Evolutionary conservation across 2,113 vertebrate genomes (phyloP).

Genomic region (Scopus umbretta): DNA sequence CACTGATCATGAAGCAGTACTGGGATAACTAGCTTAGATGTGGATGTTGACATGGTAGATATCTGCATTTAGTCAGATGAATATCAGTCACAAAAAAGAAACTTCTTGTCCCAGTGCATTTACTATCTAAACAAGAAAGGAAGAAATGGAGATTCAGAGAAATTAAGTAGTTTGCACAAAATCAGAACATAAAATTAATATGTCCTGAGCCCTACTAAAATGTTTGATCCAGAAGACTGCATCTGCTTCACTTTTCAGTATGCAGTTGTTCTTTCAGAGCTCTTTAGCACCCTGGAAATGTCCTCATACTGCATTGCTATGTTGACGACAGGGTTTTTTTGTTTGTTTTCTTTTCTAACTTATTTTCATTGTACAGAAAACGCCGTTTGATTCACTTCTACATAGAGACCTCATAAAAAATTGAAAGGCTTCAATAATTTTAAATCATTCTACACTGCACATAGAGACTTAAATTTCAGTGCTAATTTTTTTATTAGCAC

Average conservation of each 20-base stretch:
- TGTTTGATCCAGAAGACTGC: background rate
- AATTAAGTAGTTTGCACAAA: background rate
- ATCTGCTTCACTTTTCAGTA: background rate
- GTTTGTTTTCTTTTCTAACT: constrained; percentile 47
- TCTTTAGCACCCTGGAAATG: background rate
- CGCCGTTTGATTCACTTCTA: constrained; percentile 56
- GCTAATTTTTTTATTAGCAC: constrained; percentile 73
- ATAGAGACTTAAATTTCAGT: constrained; percentile 71
- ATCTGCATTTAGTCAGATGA: background rate
- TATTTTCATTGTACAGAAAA: constrained; percentile 52
- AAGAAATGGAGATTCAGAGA: background rate
- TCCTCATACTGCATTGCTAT: background rate
- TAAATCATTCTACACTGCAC: constrained; percentile 68
- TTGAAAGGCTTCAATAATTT: constrained; percentile 71
- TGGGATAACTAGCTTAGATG: background rate
- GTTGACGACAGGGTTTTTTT: background rate
- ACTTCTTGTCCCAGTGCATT: background rate
- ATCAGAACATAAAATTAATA: background rate
- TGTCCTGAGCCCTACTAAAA: background rate
- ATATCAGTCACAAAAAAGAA: background rate
- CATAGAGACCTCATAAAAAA: constrained; percentile 69
- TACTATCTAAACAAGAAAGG: background rate
- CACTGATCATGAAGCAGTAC: background rate
- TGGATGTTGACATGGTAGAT: background rate
- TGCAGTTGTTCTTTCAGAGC: background rate